A percentile compares a stretch with the other conserved stretches of the same genome.
Evolutionary conservation across 2,113 vertebrate genomes (phyloP).

Genomic region (Podiceps cristatus): DNA sequence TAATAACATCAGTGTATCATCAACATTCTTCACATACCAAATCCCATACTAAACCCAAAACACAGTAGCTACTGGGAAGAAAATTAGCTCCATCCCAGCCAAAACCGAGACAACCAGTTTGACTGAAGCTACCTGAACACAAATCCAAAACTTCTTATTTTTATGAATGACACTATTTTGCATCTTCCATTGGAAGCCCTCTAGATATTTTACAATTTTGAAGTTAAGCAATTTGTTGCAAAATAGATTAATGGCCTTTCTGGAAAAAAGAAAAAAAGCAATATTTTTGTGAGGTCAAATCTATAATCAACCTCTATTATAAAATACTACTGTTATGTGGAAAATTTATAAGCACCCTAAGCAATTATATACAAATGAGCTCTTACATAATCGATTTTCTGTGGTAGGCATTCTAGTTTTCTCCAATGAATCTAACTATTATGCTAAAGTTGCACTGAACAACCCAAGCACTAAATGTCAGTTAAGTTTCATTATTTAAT

Average conservation of each 20-base stretch:
- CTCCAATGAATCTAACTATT: slow-evolving; percentile 52
- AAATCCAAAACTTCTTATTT: neutral
- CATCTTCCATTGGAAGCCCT: neutral
- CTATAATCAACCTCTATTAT: slow-evolving; percentile 77
- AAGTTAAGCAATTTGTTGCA: slow-evolving; percentile 64
- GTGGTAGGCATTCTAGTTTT: slow-evolving; percentile 62
- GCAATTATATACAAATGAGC: slow-evolving; percentile 67
- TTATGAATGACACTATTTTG: neutral
- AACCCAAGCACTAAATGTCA: slow-evolving; percentile 60
- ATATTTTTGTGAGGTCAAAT: slow-evolving; percentile 72
- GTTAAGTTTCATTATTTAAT: slow-evolving; percentile 31
- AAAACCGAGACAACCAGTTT: neutral
- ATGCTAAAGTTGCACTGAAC: slow-evolving; percentile 53
- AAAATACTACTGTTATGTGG: slow-evolving; percentile 64
- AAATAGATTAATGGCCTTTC: slow-evolving; percentile 60
- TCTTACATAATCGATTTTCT: slow-evolving; percentile 77
- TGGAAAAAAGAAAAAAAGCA: slow-evolving; percentile 13
- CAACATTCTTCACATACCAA: too few relatives aligned
- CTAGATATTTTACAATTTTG: slow-evolving; percentile 33
- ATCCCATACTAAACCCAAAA: too few relatives aligned
- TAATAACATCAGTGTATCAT: too few relatives aligned
- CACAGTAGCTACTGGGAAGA: too few relatives aligned
- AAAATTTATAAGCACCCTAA: slow-evolving; percentile 75
- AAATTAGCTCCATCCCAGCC: too few relatives aligned
- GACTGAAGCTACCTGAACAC: neutral